Base-by-base conservation (phyloP, 2,888 invertebrate species). In the Drosophila meridiana region DNA sequence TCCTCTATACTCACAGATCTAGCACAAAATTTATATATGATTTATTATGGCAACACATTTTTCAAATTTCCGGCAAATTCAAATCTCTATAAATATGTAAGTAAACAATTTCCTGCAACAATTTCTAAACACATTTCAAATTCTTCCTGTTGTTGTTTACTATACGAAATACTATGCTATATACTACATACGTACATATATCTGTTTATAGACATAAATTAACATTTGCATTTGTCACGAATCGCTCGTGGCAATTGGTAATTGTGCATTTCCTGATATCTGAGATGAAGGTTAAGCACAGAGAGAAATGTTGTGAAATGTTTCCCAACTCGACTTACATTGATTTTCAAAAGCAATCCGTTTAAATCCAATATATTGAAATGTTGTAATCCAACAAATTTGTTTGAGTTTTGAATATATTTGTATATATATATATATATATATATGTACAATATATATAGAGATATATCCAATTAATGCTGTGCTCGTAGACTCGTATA, bases 281-380 rank as follows among this genome's bases (percentile, higher is more conserved):
- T 42, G 56, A 69, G 50, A 50, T 64, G 63, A 85, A 88, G 83
- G 83, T 75, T 73, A 70, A 58, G 36, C 34, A 28, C 7, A 14
- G n/a, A 26, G 8, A 40, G 36, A 55, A 20, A 20, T 20, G 20
- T 20, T 20, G 20, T 20, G 38, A 55, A 38, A 32, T n/a, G 4
- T 30, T 56, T 30, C 30, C 42, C 42, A n/a, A 32, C 38, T 55
- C 53, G 77, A 92, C 92, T 92, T 92, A 92, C 92, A 90, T 92
- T 91, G 89, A 82, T 90, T 92, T 89, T 91, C 82, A 91, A 92
- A 92, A 92, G 92, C 92, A 92, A 92, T 92, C 92, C 91, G 65
- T 57, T 30, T 32, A 60, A 76, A 69, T 81, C 76, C 85, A 77
- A 62, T 68, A 28, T 56, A 56, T 52, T n/a, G 43, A 53, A 43